phyloP scores from a whole-genome alignment of 2,797 vertebrate species.

The Cryptoprocta ferox region DNA sequence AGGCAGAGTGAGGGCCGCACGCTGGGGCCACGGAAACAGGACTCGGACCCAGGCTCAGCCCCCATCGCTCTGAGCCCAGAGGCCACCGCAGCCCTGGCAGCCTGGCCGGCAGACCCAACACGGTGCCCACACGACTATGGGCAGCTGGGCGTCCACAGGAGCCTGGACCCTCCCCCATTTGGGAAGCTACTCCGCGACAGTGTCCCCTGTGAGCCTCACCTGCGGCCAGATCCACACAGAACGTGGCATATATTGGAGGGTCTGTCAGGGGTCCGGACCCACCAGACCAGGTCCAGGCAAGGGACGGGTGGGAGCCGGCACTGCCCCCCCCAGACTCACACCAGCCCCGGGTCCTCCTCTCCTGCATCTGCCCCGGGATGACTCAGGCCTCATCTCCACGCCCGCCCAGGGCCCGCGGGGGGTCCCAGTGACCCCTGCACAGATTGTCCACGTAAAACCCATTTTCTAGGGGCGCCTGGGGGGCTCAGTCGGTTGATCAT shows the following conservation, averaged over 20 bases:
- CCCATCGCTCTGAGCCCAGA: neutral
- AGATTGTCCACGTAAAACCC: constrained; percentile 52
- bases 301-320: neutral
- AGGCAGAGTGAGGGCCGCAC: neutral
- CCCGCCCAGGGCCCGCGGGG: accelerated
- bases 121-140: neutral
- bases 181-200: neutral
- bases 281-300: neutral
- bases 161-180: neutral
- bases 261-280: neutral
- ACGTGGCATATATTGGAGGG: accelerated
- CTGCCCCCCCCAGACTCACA: neutral
- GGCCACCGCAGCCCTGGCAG: neutral
- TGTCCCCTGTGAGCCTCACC: neutral
- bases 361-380: neutral
- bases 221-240: neutral
- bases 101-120: neutral
- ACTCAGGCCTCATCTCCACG: neutral
- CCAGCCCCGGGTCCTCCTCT: accelerated
- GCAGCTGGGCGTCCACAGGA: neutral
- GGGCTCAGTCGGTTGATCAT: too few species aligned
- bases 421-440: neutral
- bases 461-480: neutral
- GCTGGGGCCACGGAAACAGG: accelerated
- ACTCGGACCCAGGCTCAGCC: neutral